A percentile compares a stretch with the other conserved stretches of the same genome.
phyloP scores from a whole-genome alignment of 2,888 invertebrate genomes.

The Teinopalpus imperialis region DNA sequence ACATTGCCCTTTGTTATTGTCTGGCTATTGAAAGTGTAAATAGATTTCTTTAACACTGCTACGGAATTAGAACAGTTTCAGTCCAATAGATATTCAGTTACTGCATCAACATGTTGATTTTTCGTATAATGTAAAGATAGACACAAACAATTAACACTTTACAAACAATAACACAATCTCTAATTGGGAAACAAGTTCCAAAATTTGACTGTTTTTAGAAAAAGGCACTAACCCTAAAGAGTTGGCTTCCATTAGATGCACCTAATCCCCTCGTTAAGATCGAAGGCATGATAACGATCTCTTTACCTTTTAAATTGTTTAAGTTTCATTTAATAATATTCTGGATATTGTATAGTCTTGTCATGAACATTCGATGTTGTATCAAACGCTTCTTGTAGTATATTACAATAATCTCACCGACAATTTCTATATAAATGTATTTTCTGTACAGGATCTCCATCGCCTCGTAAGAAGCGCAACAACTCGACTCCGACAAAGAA shows the following conservation, averaged over 20 bases:
- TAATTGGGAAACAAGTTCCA: constrained; percentile 45
- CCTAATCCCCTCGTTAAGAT: constrained; percentile 35
- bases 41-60: too few species aligned
- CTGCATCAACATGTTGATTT: constrained; percentile 20
- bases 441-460: constrained; percentile 85
- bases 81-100: constrained; percentile 31
- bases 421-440: constrained; percentile 26
- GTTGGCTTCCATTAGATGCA: constrained; percentile 73
- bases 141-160: constrained; percentile 31
- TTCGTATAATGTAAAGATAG: constrained; percentile 31
- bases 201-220: constrained; percentile 36
- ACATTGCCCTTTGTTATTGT: constrained; percentile 39
- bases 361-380: constrained; percentile 59
- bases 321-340: constrained; percentile 35
- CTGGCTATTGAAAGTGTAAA: constrained; percentile 31
- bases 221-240: constrained; percentile 58
- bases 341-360: constrained; percentile 53
- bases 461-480: constrained; percentile 89
- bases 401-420: constrained; percentile 30
- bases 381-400: constrained; percentile 47
- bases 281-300: constrained; percentile 55
- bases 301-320: constrained; percentile 36
- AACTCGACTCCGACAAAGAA: constrained; percentile 90
- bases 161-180: constrained; percentile 29
- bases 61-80: too few species aligned